Conservation (phyloP, 2,113 vertebrate genomes). For the Triplophysa tibetana region DNA sequence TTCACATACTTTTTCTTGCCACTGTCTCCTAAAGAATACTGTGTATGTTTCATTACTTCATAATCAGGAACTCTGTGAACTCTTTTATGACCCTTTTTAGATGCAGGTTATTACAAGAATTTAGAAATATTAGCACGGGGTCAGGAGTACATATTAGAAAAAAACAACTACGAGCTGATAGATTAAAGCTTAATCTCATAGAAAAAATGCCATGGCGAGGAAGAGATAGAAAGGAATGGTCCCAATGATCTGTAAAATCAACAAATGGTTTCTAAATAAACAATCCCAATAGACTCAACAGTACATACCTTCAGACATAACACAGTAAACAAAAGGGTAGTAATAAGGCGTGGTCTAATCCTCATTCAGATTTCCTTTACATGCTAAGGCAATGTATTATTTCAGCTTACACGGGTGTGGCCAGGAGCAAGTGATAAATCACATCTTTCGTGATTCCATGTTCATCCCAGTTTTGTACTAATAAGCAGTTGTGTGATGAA, state of each 20-base stretch:
- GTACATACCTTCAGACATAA: constrained; percentile 10
- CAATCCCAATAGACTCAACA: constrained; percentile 39
- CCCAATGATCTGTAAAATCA: constrained; percentile 14
- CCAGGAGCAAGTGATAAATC: neutral
- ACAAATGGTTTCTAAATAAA: constrained; percentile 29
- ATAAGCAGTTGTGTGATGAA: neutral
- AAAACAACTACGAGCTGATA: neutral
- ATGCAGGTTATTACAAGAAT: constrained; percentile 1
- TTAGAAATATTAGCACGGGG: constrained; percentile 1
- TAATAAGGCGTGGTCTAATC: constrained; percentile 4
- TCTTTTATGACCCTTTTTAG: neutral
- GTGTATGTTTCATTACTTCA: neutral
- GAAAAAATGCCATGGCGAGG: constrained; percentile 1
- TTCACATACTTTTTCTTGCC: too few relatives aligned
- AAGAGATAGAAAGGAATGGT: constrained; percentile 17
- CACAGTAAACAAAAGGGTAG: constrained; percentile 24
- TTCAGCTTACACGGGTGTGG: neutral
- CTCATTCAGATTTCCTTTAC: constrained; percentile 21
- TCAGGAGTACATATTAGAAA: neutral
- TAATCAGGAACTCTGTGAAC: constrained; percentile 20
- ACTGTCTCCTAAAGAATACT: neutral
- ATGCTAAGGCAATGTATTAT: neutral
- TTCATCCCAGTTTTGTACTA: neutral
- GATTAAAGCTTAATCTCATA: constrained; percentile 3
- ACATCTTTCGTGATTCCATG: neutral